Evolutionary conservation across 2,797 vertebrate genomes (phyloP).

Genomic region (Leptatherina wallacei): DNA sequence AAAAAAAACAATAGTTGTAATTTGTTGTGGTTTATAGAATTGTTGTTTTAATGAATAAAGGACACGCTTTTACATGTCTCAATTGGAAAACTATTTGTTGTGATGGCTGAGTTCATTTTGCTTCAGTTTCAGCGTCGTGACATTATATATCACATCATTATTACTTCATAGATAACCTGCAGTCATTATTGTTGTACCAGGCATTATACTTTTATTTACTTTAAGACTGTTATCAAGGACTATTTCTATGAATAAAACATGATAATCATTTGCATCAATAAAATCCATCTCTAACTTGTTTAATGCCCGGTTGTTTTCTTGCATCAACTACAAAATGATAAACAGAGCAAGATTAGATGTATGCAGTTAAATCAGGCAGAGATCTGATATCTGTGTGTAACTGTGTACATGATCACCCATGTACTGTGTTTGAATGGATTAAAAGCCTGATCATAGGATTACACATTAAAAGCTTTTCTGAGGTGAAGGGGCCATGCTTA

Average conservation of each 20-base stretch:
- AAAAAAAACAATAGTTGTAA: too few relatives aligned
- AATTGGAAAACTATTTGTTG: too few relatives aligned
- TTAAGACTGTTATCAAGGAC: neutral
- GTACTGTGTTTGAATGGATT: slow-evolving; percentile 72
- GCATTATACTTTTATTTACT: neutral
- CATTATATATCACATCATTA: neutral
- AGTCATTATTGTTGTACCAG: neutral
- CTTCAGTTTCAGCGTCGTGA: neutral
- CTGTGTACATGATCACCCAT: slow-evolving; percentile 7
- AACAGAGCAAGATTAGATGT: slow-evolving; percentile 33
- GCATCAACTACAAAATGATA: slow-evolving; percentile 40
- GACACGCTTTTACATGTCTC: too few relatives aligned
- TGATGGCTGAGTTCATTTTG: neutral
- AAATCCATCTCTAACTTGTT: neutral
- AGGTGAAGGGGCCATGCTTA: slow-evolving; percentile 3
- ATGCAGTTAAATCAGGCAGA: slow-evolving; percentile 61
- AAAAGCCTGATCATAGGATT: slow-evolving; percentile 75
- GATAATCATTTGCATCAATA: neutral
- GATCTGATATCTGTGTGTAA: slow-evolving; percentile 42
- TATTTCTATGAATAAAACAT: neutral
- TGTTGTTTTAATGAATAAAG: too few relatives aligned
- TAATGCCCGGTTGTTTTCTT: neutral
- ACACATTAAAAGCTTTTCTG: slow-evolving; percentile 75
- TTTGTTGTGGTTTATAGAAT: too few relatives aligned
- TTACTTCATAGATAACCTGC: neutral